Percentiles rank a stretch among this genome's conserved stretches.
phyloP scores from a whole-genome alignment of 2,113 vertebrate genomes.

The Dicerorhinus sumatrensis region DNA sequence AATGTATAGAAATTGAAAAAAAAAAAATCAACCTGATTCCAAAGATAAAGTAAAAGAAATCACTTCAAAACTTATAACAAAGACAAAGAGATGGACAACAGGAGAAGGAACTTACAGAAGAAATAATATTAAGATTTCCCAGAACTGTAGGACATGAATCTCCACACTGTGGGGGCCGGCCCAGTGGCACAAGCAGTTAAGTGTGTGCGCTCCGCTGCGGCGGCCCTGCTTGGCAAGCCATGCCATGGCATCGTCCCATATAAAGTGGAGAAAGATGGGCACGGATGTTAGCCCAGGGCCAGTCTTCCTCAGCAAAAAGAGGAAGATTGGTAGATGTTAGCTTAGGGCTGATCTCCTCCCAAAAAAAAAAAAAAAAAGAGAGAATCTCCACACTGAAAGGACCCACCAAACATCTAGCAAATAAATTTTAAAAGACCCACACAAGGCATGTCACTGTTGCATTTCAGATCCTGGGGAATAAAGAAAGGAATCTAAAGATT shows the following conservation, averaged over 20 bases:
- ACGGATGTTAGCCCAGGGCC: too few relatives aligned
- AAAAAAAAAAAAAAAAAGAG: too few relatives aligned
- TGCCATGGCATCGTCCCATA: too few relatives aligned
- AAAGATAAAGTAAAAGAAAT: conserved; percentile 43
- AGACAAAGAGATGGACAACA: not conserved
- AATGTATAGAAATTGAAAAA: not conserved
- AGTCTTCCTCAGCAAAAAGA: too few relatives aligned
- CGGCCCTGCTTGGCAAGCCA: too few relatives aligned
- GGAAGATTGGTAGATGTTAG: too few relatives aligned
- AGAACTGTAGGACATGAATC: not conserved
- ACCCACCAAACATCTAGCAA: not conserved
- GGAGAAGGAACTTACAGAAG: not conserved
- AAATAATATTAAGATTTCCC: not conserved
- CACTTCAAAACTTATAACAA: conserved; percentile 38
- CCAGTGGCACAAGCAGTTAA: too few relatives aligned
- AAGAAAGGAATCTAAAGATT: not conserved
- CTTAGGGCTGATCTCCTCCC: too few relatives aligned
- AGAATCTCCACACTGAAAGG: not conserved
- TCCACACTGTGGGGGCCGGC: not conserved
- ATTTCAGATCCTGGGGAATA: not conserved
- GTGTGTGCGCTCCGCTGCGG: too few relatives aligned
- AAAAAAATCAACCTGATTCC: not conserved
- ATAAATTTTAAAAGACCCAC: not conserved
- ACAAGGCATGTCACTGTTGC: not conserved
- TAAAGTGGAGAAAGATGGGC: too few relatives aligned